Evolutionary conservation across 1,140 invertebrate genomes (phyloP).

Genomic region (Drosophila sp.): DNA sequence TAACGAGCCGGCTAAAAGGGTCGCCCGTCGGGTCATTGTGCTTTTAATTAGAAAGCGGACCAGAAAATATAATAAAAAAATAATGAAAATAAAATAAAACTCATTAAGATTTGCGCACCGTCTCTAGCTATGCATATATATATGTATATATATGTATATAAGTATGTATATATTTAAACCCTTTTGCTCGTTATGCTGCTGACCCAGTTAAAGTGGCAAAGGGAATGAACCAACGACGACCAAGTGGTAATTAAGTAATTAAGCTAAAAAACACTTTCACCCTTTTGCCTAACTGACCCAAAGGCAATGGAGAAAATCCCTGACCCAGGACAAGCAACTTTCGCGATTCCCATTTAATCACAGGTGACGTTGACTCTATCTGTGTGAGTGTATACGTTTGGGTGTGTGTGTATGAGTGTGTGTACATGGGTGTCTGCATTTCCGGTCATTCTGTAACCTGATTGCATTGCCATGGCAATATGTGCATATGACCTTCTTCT

Average conservation of each 20-base stretch:
- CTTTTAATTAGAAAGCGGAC: slow-evolving; percentile 74
- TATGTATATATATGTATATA: no score
- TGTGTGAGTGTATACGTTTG: slow-evolving; percentile 21
- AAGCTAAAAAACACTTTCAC: slow-evolving; percentile 70
- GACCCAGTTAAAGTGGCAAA: slow-evolving; percentile 59
- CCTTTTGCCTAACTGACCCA: slow-evolving; percentile 31
- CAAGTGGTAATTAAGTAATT: slow-evolving; percentile 75
- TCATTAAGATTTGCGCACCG: slow-evolving; percentile 69
- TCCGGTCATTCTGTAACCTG: slow-evolving; percentile 71
- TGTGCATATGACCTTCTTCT: slow-evolving; percentile 34
- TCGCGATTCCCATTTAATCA: slow-evolving; percentile 19
- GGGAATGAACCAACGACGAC: no score
- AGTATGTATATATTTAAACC: slow-evolving; percentile 44
- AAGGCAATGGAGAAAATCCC: slow-evolving; percentile 29
- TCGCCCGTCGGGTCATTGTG: slow-evolving; percentile 70
- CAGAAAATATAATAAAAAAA: slow-evolving; percentile 15
- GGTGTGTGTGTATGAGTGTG: slow-evolving; percentile 17
- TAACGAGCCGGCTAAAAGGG: slow-evolving; percentile 54
- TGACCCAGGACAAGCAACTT: slow-evolving; percentile 71
- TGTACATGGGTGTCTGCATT: slow-evolving; percentile 51
- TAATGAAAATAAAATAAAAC: slow-evolving; percentile 54
- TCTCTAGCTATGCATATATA: no score
- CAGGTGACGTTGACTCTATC: slow-evolving; percentile 51
- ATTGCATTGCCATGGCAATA: slow-evolving; percentile 57
- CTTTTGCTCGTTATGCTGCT: slow-evolving; percentile 53